Conservation (phyloP, 2,113 vertebrate species). For the Sula dactylatra region DNA sequence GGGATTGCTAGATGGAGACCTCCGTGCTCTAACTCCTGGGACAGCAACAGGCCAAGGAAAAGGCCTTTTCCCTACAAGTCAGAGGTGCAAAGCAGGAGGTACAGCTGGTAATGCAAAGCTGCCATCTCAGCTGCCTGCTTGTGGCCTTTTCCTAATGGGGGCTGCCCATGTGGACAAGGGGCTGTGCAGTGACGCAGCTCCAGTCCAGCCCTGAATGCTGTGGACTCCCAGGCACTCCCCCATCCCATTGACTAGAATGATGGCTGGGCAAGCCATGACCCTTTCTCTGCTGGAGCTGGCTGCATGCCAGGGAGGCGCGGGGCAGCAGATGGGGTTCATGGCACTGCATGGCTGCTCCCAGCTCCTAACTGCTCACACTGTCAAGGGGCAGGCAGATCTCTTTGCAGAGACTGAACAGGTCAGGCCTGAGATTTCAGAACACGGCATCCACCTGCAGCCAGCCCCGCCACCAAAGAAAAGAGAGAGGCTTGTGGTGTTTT, state of each 20-base stretch:
- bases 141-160: neutral
- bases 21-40: neutral
- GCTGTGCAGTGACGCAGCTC: neutral
- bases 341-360: neutral
- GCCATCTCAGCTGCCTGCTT: neutral
- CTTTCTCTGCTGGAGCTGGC: neutral
- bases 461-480: neutral
- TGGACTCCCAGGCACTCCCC: neutral
- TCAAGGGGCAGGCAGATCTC: accelerated
- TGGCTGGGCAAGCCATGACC: accelerated
- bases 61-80: neutral
- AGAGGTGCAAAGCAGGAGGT: neutral
- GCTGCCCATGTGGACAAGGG: neutral
- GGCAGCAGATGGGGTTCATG: neutral
- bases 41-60: neutral
- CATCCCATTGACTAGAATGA: neutral
- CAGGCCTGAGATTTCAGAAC: neutral
- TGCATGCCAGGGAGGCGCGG: neutral
- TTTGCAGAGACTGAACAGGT: accelerated
- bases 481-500: neutral
- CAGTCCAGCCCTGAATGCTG: accelerated
- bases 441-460: accelerated
- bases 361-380: accelerated
- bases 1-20: neutral
- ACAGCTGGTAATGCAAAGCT: neutral